Conservation (phyloP, 2,888 invertebrate species). For the Drosophila ustulata region DNA sequence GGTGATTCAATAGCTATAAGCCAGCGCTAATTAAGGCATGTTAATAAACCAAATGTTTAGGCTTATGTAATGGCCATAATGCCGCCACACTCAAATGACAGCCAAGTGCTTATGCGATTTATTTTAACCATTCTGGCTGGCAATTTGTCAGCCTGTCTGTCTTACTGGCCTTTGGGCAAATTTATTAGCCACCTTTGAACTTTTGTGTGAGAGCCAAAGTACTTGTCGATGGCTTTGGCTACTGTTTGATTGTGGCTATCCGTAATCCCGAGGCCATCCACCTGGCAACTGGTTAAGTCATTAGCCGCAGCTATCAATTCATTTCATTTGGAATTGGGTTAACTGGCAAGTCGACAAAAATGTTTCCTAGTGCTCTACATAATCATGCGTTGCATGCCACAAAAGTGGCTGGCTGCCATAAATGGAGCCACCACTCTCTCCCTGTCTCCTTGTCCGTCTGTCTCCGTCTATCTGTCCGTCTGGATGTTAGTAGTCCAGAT, state of each 20-base stretch:
- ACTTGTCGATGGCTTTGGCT: slow-evolving; percentile 43
- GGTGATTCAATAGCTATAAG: slow-evolving; percentile 43
- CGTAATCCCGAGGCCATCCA: slow-evolving; percentile 29
- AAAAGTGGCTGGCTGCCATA: slow-evolving; percentile 66
- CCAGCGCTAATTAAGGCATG: slow-evolving; percentile 59
- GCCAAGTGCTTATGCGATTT: slow-evolving; percentile 26
- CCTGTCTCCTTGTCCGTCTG: slow-evolving; percentile 21
- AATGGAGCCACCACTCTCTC: slow-evolving; percentile 59
- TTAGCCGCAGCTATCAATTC: slow-evolving; percentile 50
- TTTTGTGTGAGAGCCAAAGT: slow-evolving; percentile 53
- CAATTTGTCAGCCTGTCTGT: slow-evolving; percentile 66
- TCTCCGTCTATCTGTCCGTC: background rate
- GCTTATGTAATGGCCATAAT: slow-evolving; percentile 60
- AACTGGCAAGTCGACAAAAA: slow-evolving; percentile 28
- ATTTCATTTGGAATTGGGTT: slow-evolving; percentile 38
- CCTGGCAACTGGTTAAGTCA: slow-evolving; percentile 44
- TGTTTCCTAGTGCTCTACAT: slow-evolving; percentile 76
- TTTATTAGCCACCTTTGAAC: slow-evolving; percentile 65
- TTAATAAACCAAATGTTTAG: slow-evolving; percentile 53
- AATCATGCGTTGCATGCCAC: slow-evolving; percentile 68
- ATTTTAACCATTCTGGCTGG: slow-evolving; percentile 56
- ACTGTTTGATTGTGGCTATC: slow-evolving; percentile 42
- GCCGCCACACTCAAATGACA: slow-evolving; percentile 24
- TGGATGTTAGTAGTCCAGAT: slow-evolving; percentile 52
- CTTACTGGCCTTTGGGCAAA: slow-evolving; percentile 53